Percentiles rank a stretch among this genome's conserved stretches.
Conservation (phyloP, 2,888 invertebrate genomes). For the Emesis russula region DNA sequence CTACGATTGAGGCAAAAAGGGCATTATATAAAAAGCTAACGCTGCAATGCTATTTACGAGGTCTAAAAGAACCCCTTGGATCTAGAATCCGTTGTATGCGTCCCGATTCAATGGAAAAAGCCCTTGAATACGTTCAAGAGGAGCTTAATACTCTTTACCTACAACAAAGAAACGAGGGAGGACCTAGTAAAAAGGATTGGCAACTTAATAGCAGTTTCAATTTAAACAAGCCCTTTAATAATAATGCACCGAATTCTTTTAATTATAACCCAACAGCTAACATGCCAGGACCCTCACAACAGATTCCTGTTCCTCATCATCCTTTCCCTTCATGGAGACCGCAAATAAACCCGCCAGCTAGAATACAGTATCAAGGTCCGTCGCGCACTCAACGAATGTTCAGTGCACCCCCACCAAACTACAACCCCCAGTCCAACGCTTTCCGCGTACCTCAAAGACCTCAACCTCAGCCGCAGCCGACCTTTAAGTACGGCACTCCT, state of each 20-base stretch:
- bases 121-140: background rate
- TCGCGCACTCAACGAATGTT: constrained; percentile 19
- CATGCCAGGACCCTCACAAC: no score
- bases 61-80: background rate
- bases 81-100: background rate
- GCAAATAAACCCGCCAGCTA: no score
- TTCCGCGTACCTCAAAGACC: background rate
- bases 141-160: background rate
- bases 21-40: background rate
- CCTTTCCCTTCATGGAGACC: no score
- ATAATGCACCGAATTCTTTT: no score
- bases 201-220: no score
- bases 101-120: background rate
- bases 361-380: no score
- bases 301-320: no score
- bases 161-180: background rate
- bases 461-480: background rate
- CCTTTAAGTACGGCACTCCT: background rate
- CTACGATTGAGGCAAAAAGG: background rate
- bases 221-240: no score
- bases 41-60: background rate
- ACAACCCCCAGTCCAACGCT: constrained; percentile 19
- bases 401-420: constrained; percentile 35
- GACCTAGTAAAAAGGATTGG: background rate
- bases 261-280: no score